A percentile compares a stretch with the other conserved stretches of the same genome.
phyloP scores from a whole-genome alignment of 2,113 vertebrate species.

The Verasper variegatus region DNA sequence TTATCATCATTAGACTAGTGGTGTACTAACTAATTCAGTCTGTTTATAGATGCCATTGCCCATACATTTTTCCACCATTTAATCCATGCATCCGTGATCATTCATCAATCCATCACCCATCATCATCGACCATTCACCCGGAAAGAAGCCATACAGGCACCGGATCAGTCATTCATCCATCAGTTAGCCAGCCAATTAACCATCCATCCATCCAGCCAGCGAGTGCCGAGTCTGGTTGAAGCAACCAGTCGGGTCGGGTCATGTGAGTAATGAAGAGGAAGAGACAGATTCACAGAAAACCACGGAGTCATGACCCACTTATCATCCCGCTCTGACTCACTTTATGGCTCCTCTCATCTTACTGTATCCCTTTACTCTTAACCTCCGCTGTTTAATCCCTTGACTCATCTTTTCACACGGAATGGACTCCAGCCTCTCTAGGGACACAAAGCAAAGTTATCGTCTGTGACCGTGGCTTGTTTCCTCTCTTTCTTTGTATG shows the following conservation, averaged over 20 bases:
- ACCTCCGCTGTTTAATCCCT: constrained; percentile 33
- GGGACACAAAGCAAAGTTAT: constrained; percentile 34
- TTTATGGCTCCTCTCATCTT: constrained; percentile 36
- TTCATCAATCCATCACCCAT: constrained; percentile 39
- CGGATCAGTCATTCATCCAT: constrained; percentile 51
- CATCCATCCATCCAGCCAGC: constrained; percentile 55
- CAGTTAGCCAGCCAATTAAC: constrained; percentile 67
- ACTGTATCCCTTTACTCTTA: constrained; percentile 18
- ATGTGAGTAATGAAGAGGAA: constrained; percentile 55
- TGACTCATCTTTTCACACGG: constrained; percentile 44
- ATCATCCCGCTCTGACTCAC: constrained; percentile 57
- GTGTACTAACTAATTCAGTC: constrained; percentile 1
- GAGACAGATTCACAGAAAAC: constrained; percentile 51
- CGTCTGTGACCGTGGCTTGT: not conserved
- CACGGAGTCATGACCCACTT: constrained; percentile 44
- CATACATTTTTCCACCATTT: constrained; percentile 26
- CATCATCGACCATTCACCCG: constrained; percentile 40
- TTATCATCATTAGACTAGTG: not conserved
- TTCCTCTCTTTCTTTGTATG: not conserved
- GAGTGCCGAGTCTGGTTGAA: constrained; percentile 24
- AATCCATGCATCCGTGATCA: constrained; percentile 23
- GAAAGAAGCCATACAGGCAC: constrained; percentile 43
- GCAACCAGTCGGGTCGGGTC: constrained; percentile 51
- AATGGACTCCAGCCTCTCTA: not conserved
- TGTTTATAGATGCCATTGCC: constrained; percentile 17